These are phyloP conservation scores for Thunnus thynnus DNA, from an alignment of 2,113 vertebrate species.

Conservation along the genomic window DNA sequence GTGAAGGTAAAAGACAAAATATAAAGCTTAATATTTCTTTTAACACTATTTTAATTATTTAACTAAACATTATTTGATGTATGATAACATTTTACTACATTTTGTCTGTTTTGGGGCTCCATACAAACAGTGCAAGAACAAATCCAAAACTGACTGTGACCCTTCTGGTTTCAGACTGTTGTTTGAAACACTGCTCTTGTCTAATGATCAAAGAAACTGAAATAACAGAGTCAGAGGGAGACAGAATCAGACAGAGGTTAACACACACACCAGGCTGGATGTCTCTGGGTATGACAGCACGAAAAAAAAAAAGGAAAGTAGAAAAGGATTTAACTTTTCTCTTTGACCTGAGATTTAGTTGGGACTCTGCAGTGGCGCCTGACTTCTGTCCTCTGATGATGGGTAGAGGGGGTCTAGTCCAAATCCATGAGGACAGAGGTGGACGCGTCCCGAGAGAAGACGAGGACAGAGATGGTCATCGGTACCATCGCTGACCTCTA, in stretches of 20 bases:
- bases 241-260: conserved; percentile 23
- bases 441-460: conserved; percentile 48
- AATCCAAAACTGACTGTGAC: background rate
- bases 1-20: background rate
- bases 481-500: conserved; percentile 39
- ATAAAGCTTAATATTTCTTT: background rate
- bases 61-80: background rate
- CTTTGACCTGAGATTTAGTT: conserved; percentile 92
- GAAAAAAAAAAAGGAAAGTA: conserved; percentile 25
- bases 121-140: conserved; percentile 14
- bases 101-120: conserved; percentile 36
- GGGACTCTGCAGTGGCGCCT: conserved; percentile 73
- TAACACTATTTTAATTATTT: background rate
- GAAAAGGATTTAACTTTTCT: conserved; percentile 71
- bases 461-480: conserved; percentile 25
- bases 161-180: conserved; percentile 11
- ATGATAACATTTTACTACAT: background rate
- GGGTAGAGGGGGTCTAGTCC: conserved; percentile 14
- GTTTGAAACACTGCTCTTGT: conserved; percentile 15
- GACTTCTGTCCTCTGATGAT: conserved; percentile 47
- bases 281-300: conserved; percentile 50
- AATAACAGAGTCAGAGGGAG: conserved; percentile 19
- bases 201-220: conserved; percentile 9
- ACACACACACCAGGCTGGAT: conserved; percentile 34
- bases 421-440: conserved; percentile 32